Evolutionary conservation across 2,888 invertebrate species (phyloP), one percentile per base, ranked within the genome.

Genomic region (Polyommatus iphigenia): DNA sequence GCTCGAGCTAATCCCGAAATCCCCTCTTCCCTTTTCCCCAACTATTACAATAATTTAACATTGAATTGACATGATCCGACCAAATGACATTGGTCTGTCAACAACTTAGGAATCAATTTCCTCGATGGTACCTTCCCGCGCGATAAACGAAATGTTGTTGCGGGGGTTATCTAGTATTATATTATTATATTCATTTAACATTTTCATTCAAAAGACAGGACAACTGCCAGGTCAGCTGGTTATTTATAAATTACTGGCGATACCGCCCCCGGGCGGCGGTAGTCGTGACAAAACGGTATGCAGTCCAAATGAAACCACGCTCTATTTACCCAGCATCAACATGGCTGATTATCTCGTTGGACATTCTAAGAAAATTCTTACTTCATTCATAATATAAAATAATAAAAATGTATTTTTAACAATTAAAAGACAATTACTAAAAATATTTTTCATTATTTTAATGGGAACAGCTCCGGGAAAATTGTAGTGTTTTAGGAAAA

Each of bases 281-380:
- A 67, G 29, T 67, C 67, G 67, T 67, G 29, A 67, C 15, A 67
- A 67, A 67, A 32, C 67, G 29, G 6, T 67, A 67, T 15, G 29
- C 29, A 29, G 29, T 32, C 29, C 67, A 15, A 67, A 67, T 67
- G 67, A 67, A 67, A 67, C 67, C 67, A 67, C 29, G 67, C 67
- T 67, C 29, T 67, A 67, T 32, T 67, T 29, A 29, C 67, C 15
- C 67, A 29, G 15, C 29, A 67, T 67, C 5, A 67, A 67, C 67
- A 29, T 15, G 67, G 13, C 67, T 67, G 67, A 67, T 67, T 67
- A 67, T 15, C 67, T 24, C 67, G 24, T 67, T 67, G 29, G 13
- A 67, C 67, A 13, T 29, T 32, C 2, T 29, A 67, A 62, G 62
- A 67, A 57, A 62, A 67, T 29, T 67, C 18, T 18, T 29, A 13